These are phyloP conservation scores for Gavialis gangeticus DNA, from an alignment of 2,113 vertebrate genomes.

Conservation along the genomic window DNA sequence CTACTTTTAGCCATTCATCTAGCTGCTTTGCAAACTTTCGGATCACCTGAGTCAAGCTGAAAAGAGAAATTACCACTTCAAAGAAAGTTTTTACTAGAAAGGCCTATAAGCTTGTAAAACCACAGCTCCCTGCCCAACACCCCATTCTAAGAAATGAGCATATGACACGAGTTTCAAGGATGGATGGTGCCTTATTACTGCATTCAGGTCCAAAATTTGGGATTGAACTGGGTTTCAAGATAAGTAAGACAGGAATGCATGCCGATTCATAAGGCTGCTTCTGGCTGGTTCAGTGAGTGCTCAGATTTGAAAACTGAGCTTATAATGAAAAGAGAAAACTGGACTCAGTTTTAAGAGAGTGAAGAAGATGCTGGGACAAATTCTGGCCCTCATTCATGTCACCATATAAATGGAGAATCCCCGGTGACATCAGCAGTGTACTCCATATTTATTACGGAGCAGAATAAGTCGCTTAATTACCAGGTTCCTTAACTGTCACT, in stretches of 20 bases:
- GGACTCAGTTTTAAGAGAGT: neutral
- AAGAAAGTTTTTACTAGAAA: neutral
- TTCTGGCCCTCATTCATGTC: neutral
- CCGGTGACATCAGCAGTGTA: neutral
- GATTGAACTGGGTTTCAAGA: neutral
- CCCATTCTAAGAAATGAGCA: neutral
- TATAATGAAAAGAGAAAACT: neutral
- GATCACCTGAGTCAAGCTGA: slow-evolving; percentile 97
- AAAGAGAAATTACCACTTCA: slow-evolving; percentile 32
- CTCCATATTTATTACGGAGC: neutral
- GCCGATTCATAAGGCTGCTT: neutral
- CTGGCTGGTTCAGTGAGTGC: neutral
- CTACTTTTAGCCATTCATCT: slow-evolving; percentile 98
- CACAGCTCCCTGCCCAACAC: neutral
- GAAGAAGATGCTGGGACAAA: neutral
- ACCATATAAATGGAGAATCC: neutral
- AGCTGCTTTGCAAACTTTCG: slow-evolving; percentile 99
- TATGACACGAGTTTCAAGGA: neutral
- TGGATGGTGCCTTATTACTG: neutral
- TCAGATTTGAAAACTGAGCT: neutral
- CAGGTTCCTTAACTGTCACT: too few species aligned
- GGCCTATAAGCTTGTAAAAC: rapidly evolving
- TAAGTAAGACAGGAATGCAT: neutral
- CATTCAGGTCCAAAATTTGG: neutral
- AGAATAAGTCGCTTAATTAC: too few species aligned